Evolutionary conservation across 2,797 vertebrate species (phyloP), one percentile per base, ranked within the genome.

Genomic region (Sebastes variabilis): DNA sequence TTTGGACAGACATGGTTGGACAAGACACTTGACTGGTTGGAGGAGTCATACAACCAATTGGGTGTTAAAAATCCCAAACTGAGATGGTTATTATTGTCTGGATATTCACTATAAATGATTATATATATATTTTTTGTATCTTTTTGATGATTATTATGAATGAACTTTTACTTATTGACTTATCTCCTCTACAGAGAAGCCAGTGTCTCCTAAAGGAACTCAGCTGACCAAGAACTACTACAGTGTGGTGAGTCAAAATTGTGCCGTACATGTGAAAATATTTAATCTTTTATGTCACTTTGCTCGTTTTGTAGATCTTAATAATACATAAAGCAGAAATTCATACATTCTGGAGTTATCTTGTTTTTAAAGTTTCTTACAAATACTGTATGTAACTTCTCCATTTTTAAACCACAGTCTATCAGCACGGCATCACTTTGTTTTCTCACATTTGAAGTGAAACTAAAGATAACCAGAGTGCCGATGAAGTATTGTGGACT

Each of bases 221-320:
- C 97, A 96, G 79, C 94, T 99, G 92, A 99, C 97, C 56, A 99
- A 99, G 96, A 99, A 98, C 94, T 99, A 99, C 95, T 99, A 97
- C 92, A 96, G 91, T 71, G 96, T 98, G 97, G 98, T 99, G 95
- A 97, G 97, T 94, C 52, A 13, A 6, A 46, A 12, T 46, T 7
- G 59, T 29, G 25, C 24, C 6, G 24, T 11, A 9, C n/a, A 4
- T 30, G 25, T 14, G 1, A 7, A 69, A 29, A 27, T 22, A 10
- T 42, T 24, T 2, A 10, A 22, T 30, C 3, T 49, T 49, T 14
- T 38, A 4, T 13, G 18, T 68, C n/a, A 74, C 16, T 32, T 55
- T 0, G 7, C 8, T 24, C 9, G 10, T 16, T 46, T 29, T 25
- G 9, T 7, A 20, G 34, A 25, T 22, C 4, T 16, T n/a, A 24